phyloP scores from a whole-genome alignment of 1,140 invertebrate genomes.

The Heliothis subflexa region DNA sequence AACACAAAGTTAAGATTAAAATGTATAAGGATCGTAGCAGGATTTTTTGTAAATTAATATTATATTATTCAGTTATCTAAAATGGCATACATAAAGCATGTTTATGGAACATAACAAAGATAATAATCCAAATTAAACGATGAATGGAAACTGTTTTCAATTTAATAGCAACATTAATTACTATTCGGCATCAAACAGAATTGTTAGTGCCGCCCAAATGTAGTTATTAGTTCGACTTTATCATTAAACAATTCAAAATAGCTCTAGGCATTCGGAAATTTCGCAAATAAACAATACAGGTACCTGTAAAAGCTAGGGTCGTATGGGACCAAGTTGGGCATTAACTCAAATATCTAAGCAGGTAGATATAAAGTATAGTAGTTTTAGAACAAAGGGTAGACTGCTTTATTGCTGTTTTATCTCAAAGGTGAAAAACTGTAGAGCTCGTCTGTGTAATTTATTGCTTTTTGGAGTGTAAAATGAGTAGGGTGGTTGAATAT shows the following conservation, averaged over 20 bases:
- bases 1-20: no score
- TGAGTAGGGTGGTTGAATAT: neutral
- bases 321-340: constrained; percentile 4
- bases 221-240: constrained; percentile 38
- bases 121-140: neutral
- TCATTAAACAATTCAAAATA: constrained; percentile 58
- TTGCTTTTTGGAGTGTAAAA: neutral
- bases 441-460: constrained; percentile 6
- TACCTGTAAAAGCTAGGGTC: neutral
- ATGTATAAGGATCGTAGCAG: no score
- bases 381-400: constrained; percentile 29
- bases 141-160: constrained; percentile 11
- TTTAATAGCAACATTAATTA: constrained; percentile 38
- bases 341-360: constrained; percentile 30
- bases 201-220: constrained; percentile 16
- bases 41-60: neutral
- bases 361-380: neutral
- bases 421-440: constrained; percentile 25
- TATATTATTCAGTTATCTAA: neutral
- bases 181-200: constrained; percentile 7
- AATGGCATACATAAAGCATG: neutral
- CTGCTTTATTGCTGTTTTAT: constrained; percentile 32
- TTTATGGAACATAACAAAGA: neutral
- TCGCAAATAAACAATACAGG: constrained; percentile 59
- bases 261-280: constrained; percentile 56